phyloP scores from a whole-genome alignment of 2,113 vertebrate species.

The Corythoichthys intestinalis region DNA sequence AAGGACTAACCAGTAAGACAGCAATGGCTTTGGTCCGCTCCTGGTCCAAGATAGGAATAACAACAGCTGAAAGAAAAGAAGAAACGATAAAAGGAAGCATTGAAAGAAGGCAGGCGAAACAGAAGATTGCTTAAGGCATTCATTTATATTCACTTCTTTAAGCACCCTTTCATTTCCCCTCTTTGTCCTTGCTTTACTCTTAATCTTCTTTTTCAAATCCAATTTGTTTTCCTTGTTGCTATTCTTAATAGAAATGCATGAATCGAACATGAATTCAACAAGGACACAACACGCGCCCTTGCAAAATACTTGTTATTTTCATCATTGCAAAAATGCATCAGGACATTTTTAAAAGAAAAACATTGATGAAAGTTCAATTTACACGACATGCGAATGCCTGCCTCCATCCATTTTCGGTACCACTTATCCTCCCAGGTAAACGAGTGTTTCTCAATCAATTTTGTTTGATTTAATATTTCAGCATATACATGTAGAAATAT shows the following conservation, averaged over 20 bases:
- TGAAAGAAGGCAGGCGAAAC: neutral
- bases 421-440: neutral
- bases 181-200: constrained; percentile 32
- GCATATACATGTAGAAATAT: neutral
- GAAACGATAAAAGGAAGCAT: neutral
- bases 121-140: constrained; percentile 1
- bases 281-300: constrained; percentile 16
- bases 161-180: constrained; percentile 14
- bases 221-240: constrained; percentile 21
- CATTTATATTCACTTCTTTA: constrained; percentile 17
- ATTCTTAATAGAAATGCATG: constrained; percentile 15
- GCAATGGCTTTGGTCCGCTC: constrained; percentile 66
- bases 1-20: constrained; percentile 75
- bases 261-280: constrained; percentile 22
- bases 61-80: constrained; percentile 72
- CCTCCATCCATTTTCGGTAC: neutral
- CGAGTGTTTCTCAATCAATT: neutral
- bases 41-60: constrained; percentile 78
- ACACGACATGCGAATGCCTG: neutral
- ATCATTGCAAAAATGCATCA: neutral
- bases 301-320: constrained; percentile 10
- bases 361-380: neutral
- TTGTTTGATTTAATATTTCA: neutral
- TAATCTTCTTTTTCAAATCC: constrained; percentile 14
- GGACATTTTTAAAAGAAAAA: constrained; percentile 9